Base-by-base conservation (phyloP, 2,797 vertebrate genomes). In the Avahi laniger region DNA sequence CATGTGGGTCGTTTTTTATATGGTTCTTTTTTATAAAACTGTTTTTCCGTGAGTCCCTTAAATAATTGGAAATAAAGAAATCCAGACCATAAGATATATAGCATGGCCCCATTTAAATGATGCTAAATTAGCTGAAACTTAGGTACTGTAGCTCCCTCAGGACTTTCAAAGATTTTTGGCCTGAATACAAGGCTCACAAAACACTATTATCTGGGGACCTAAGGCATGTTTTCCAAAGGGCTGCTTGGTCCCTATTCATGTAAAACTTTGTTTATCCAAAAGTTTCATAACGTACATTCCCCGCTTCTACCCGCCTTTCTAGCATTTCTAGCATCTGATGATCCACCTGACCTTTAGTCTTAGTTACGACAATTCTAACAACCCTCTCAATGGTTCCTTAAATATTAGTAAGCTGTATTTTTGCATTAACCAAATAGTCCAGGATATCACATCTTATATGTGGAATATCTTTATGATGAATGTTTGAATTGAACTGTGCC, bases 141-240 rank as follows among this genome's bases (percentile, higher is more conserved):
- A 84, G 96, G 93, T 97, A 97, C 81, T n/a, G 86, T 76, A 85
- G 33, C 24, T 97, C 97, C 97, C 97, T 75, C 35, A 95, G 86
- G 97, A 96, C 95, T 97, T 96, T 87, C 96, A 97, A 97, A 97
- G 91, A 92, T 52, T 97, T 97, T 97, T 98, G 97, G 97, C 97
- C 48, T 72, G 33, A 90, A 93, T 95, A 97, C 97, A 97, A 97
- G 80, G 38, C 91, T 97, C 89, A 95, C 95, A 96, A 97, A 97
- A 97, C 93, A 88, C 95, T 85, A 83, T 97, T 80, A 97, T 83
- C 97, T 94, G 93, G 97, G 96, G 91, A 95, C 67, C 3, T 33
- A 35, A 72, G 75, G 54, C 52, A 90, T 97, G 96, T 97, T 98
- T 97, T 96, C 86, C 91, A 91, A 94, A 67, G 67, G 82, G 76